These are phyloP conservation scores for Orchestes rusci DNA, from an alignment of 2,888 invertebrate genomes.

Conservation along the genomic window DNA sequence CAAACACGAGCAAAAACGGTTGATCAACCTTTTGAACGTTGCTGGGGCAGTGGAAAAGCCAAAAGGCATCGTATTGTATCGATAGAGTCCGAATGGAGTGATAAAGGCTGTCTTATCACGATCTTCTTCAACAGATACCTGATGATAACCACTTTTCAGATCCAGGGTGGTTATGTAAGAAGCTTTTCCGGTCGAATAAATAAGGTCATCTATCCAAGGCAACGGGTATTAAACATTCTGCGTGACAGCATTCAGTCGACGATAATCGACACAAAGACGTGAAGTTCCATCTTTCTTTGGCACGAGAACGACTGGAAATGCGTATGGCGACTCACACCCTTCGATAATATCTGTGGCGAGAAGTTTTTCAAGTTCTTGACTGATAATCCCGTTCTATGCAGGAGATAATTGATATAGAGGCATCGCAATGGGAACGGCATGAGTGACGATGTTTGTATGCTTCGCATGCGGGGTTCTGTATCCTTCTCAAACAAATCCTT, in stretches of 20 bases:
- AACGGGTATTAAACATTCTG: conserved; percentile 20
- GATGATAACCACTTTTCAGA: conserved; percentile 21
- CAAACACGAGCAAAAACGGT: too few relatives aligned
- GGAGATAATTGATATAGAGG: conserved; percentile 15
- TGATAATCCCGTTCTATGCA: conserved; percentile 10
- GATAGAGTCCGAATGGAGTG: conserved; percentile 31
- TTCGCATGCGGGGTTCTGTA: conserved; percentile 27
- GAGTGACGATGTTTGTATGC: conserved; percentile 7
- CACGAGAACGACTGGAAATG: conserved; percentile 21
- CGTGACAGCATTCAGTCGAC: conserved; percentile 21
- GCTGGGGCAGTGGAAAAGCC: conserved; percentile 26
- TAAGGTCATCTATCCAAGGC: conserved; percentile 25
- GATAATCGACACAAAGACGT: conserved; percentile 23
- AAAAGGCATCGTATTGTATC: conserved; percentile 26
- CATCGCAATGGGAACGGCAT: conserved; percentile 29
- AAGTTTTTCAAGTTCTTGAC: conserved; percentile 12
- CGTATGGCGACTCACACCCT: conserved; percentile 12
- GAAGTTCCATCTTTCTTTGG: conserved; percentile 21
- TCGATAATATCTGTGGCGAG: conserved; percentile 11
- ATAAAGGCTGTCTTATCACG: conserved; percentile 18
- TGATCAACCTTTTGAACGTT: too few relatives aligned
- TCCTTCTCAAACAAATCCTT: neutral
- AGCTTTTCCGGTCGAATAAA: conserved; percentile 14
- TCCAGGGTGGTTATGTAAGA: conserved; percentile 22
- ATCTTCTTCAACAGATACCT: conserved; percentile 16